These are phyloP conservation scores for Lytechinus pictus DNA, from an alignment of 35 echinoderm and acorn worm genomes.

Conservation along the genomic window DNA sequence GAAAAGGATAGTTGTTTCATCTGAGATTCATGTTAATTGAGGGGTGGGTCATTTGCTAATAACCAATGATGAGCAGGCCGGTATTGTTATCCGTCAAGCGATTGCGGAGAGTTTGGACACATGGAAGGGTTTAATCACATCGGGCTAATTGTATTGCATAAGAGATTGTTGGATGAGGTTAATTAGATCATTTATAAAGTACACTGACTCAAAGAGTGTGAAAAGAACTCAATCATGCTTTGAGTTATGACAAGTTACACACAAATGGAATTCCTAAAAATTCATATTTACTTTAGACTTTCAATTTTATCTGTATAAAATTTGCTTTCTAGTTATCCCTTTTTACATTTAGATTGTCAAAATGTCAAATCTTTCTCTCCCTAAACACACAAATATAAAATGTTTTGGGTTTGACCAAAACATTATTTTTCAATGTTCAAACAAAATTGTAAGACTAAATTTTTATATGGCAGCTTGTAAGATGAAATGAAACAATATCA, in stretches of 20 bases:
- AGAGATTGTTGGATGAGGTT: neutral
- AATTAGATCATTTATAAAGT: neutral
- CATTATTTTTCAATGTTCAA: too few species aligned
- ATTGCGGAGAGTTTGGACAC: neutral
- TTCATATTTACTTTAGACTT: too few species aligned
- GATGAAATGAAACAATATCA: neutral
- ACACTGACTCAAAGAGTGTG: neutral
- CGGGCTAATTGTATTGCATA: neutral
- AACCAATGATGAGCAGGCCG: neutral
- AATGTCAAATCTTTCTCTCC: too few species aligned
- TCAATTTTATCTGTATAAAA: too few species aligned
- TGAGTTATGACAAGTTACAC: neutral
- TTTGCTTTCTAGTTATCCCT: too few species aligned
- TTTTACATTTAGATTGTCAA: too few species aligned
- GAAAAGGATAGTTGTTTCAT: neutral
- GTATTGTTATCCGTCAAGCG: neutral
- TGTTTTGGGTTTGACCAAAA: too few species aligned
- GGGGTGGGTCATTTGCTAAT: neutral
- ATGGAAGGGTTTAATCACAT: slow-evolving; percentile 2
- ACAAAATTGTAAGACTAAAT: too few species aligned
- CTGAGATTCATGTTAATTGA: neutral
- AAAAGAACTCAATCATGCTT: neutral
- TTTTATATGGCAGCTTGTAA: neutral
- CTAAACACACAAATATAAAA: too few species aligned
- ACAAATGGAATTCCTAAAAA: too few species aligned